These are phyloP conservation scores for Eremobia ochroleuca DNA, from an alignment of 2,888 invertebrate species.

Conservation along the genomic window DNA sequence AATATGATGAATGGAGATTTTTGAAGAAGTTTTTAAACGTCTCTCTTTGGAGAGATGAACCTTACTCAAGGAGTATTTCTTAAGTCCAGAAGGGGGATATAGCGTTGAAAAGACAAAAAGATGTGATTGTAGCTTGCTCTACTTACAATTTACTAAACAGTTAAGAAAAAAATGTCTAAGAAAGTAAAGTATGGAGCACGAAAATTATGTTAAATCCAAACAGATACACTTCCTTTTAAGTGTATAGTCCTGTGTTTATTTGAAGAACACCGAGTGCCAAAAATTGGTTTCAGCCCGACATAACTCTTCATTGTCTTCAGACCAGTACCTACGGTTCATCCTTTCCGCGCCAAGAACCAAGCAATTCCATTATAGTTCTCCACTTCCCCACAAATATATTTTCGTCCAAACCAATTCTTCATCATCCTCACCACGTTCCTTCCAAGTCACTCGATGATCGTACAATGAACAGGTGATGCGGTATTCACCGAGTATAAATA, in stretches of 20 bases:
- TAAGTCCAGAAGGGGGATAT: background rate
- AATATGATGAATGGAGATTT: slow-evolving; percentile 27
- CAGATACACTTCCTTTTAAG: background rate
- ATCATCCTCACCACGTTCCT: background rate
- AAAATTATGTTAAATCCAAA: background rate
- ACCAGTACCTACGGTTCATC: background rate
- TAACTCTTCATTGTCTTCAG: background rate
- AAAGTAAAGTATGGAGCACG: background rate
- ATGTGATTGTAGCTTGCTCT: background rate
- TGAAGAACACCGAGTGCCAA: no score
- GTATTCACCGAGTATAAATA: slow-evolving; percentile 51
- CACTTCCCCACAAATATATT: background rate
- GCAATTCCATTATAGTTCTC: background rate
- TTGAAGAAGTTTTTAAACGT: background rate
- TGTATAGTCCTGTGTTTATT: background rate
- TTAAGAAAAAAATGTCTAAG: background rate
- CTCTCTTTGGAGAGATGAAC: background rate
- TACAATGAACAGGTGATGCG: slow-evolving; percentile 46
- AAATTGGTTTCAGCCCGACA: background rate
- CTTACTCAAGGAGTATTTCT: background rate
- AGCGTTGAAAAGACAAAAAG: background rate
- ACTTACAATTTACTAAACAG: background rate
- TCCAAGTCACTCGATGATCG: slow-evolving; percentile 5
- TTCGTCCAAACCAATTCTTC: background rate
- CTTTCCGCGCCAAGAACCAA: background rate